These are phyloP conservation scores for Miniopterus natalensis DNA, from an alignment of 2,113 vertebrate genomes.

Conservation along the genomic window DNA sequence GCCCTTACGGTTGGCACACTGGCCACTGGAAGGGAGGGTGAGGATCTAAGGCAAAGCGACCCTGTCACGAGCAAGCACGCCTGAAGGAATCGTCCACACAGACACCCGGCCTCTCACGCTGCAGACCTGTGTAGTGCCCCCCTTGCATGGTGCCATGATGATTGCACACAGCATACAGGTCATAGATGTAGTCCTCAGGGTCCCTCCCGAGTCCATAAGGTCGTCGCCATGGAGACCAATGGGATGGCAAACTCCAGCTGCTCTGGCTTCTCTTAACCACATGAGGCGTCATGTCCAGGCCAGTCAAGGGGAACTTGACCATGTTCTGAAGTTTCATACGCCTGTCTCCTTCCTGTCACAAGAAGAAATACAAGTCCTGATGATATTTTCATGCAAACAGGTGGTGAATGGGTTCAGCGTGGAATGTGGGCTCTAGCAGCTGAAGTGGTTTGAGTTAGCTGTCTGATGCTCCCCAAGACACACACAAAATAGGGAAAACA, in stretches of 20 bases:
- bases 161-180: constrained; percentile 98
- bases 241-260: constrained; percentile 97
- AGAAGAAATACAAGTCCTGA: constrained; percentile 72
- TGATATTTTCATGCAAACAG: constrained; percentile 34
- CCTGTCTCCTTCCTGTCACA: constrained; percentile 93
- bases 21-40: neutral
- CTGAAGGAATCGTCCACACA: constrained; percentile 26
- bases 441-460: neutral
- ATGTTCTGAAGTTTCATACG: constrained; percentile 98
- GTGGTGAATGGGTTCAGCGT: neutral
- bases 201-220: constrained; percentile 95
- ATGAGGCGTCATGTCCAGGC: constrained; percentile 98
- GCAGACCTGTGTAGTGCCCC: constrained; percentile 96
- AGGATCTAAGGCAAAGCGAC: neutral
- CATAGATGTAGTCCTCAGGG: constrained; percentile 97
- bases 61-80: neutral
- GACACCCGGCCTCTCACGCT: constrained; percentile 33
- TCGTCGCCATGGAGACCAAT: constrained; percentile 97
- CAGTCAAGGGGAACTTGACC: constrained; percentile 95
- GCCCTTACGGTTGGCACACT: neutral
- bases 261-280: constrained; percentile 98
- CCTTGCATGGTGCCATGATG: constrained; percentile 99
- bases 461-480: constrained; percentile 40
- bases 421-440: neutral
- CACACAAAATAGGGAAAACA: neutral